phyloP scores from a whole-genome alignment of 2,888 invertebrate species.

The Zeuzera pyrina region DNA sequence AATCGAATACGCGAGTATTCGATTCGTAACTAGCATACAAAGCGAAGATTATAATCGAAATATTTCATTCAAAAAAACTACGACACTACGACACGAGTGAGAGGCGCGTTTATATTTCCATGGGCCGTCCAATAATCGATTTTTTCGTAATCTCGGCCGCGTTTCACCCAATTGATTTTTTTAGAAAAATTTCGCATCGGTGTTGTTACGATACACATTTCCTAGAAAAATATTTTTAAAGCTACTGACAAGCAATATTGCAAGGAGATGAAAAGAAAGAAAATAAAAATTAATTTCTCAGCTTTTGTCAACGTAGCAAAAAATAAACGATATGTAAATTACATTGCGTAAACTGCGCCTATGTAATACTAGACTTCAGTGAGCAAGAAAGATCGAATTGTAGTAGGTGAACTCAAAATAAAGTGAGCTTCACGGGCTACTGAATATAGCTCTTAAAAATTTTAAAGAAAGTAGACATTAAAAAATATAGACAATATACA shows the following conservation, averaged over 20 bases:
- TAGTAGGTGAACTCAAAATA: too few species aligned
- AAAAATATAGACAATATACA: too few species aligned
- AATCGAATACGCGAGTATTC: conserved; percentile 1
- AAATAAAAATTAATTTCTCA: too few species aligned
- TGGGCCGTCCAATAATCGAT: conserved; percentile 17
- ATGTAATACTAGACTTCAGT: too few species aligned
- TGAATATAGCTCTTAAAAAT: too few species aligned
- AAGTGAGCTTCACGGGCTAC: too few species aligned
- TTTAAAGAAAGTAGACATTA: too few species aligned
- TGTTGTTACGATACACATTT: conserved; percentile 8
- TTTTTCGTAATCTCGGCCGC: conserved; percentile 17
- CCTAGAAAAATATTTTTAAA: conserved; percentile 6
- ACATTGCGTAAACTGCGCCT: conserved; percentile 7
- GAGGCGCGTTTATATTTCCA: conserved; percentile 20
- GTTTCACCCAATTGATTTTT: conserved; percentile 17
- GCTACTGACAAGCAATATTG: too few species aligned
- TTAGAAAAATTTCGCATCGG: conserved; percentile 11
- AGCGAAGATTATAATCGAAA: conserved; percentile 21
- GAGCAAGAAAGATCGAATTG: too few species aligned
- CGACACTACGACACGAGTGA: conserved; percentile 13
- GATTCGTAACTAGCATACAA: too few species aligned
- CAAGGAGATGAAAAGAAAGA: too few species aligned
- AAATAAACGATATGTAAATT: conserved; percentile 9
- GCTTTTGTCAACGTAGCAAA: too few species aligned
- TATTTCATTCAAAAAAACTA: conserved; percentile 18